These are phyloP conservation scores for Leptinotarsa peninsularis DNA, from an alignment of 2,888 invertebrate genomes.

Conservation along the genomic window DNA sequence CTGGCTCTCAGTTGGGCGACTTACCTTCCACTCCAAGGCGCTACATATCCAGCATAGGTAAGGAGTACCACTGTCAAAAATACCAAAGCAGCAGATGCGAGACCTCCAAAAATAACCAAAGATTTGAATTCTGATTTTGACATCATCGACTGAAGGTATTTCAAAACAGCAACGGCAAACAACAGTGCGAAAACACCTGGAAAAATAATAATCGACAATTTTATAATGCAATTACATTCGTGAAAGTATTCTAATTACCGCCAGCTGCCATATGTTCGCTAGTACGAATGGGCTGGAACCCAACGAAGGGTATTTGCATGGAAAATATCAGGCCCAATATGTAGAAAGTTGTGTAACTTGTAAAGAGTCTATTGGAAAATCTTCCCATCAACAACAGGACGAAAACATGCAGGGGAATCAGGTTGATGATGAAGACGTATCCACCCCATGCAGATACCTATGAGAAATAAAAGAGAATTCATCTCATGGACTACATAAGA, in stretches of 20 bases:
- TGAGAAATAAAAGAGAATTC: conserved; percentile 47
- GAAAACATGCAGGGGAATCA: conserved; percentile 98
- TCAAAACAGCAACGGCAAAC: conserved; percentile 87
- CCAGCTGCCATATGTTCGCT: conserved; percentile 99
- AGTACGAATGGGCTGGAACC: conserved; percentile 98
- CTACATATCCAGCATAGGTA: conserved; percentile 95
- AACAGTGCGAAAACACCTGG: conserved; percentile 94
- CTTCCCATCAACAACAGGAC: conserved; percentile 94
- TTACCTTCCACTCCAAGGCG: conserved; percentile 92
- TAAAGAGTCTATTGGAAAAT: conserved; percentile 91
- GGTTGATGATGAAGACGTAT: conserved; percentile 98
- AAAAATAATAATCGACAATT: conserved; percentile 50
- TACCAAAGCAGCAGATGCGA: conserved; percentile 82
- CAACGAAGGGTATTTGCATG: conserved; percentile 97
- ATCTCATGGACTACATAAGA: too few relatives aligned
- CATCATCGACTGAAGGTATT: conserved; percentile 87
- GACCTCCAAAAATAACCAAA: conserved; percentile 82
- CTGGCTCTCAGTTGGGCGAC: neutral
- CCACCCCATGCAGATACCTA: conserved; percentile 99
- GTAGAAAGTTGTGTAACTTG: conserved; percentile 97
- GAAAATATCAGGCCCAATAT: conserved; percentile 94
- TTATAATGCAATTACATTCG: too few relatives aligned
- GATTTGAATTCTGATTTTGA: conserved; percentile 92
- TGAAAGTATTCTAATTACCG: conserved; percentile 67
- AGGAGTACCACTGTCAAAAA: conserved; percentile 87